Base-by-base conservation (phyloP, 2,888 invertebrate species). In the Congeria kusceri region DNA sequence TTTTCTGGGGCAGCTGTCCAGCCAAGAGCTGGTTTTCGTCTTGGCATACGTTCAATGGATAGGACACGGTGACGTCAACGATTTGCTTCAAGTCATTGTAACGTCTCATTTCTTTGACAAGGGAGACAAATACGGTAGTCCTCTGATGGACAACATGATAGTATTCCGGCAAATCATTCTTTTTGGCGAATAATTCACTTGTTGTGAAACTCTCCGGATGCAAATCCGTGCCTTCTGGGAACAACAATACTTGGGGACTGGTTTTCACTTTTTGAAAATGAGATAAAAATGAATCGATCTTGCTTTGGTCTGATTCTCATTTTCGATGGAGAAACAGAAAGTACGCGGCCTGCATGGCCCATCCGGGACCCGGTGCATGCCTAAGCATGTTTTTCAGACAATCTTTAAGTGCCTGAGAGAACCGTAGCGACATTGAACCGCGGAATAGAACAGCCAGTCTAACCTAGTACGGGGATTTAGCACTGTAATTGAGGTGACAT, bases 141-240 rank as follows among this genome's bases (percentile, higher is more conserved):
- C 97, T 95, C 0, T 97, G 97, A 92, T 98, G 97, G 7, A 98
- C 94, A 1, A 97, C 96, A 89, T 96, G 95, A 20, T 96, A 94
- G 90, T 96, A 97, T 62, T 93, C 93, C 79, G 93, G 84, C 28
- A 97, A 94, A 81, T 95, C 95, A 91, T 96, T 95, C 81, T 95
- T 95, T 15, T 94, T 93, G 0, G 97, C 97, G 92, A 95, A 97
- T 81, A 94, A 94, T 87, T 96, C 95, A 82, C 97, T 97, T 47
- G 95, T 95, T 28, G 93, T 94, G 79, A 95, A 95, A 74, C 96
- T 96, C 18, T 94, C 94, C 23, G 94, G 94, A 53, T 96, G 96
- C 72, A 97, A 94, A 92, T 98, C 97, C 0, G 97, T 97, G 18
- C 97, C 97, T 94, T 97, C 97, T 0, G 97, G 97, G 90, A 96